Percentiles rank a stretch among this genome's conserved stretches.
Conservation (phyloP, 2,113 vertebrate genomes). For the Donacobius atricapilla region DNA sequence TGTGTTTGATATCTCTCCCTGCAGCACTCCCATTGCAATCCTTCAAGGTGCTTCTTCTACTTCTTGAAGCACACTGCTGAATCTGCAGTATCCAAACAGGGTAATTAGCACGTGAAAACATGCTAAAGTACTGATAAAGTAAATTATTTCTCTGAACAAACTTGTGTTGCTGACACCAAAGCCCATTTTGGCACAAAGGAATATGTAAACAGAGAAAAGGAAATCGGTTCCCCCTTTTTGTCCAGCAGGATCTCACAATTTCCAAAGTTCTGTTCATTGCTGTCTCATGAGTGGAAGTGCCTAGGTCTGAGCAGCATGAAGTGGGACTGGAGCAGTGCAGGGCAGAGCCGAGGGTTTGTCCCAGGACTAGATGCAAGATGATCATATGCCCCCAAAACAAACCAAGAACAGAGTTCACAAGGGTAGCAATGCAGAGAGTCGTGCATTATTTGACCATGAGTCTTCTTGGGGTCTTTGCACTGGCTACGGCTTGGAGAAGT, state of each 20-base stretch:
- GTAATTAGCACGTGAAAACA: neutral
- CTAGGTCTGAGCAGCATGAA: rapidly evolving
- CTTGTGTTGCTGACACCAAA: neutral
- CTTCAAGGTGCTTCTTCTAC: neutral
- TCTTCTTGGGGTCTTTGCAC: neutral
- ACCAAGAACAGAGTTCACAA: neutral
- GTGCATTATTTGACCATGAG: neutral
- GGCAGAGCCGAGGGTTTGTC: neutral
- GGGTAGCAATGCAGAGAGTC: neutral
- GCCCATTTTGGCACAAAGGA: neutral
- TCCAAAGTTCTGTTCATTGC: neutral
- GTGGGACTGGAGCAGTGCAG: neutral
- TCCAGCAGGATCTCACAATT: neutral
- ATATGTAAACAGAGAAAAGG: neutral
- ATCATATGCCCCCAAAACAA: neutral
- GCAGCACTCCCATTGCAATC: neutral
- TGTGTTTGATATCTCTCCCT: neutral
- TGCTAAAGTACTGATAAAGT: neutral
- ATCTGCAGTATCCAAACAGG: neutral
- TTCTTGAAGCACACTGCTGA: neutral
- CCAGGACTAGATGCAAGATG: rapidly evolving
- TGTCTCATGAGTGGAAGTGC: neutral
- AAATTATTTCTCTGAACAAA: neutral
- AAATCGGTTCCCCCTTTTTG: neutral
- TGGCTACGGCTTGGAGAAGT: neutral